These are phyloP conservation scores for Heliocidaris tuberculata DNA, from an alignment of 35 echinoderm and acorn worm species.

Conservation along the genomic window DNA sequence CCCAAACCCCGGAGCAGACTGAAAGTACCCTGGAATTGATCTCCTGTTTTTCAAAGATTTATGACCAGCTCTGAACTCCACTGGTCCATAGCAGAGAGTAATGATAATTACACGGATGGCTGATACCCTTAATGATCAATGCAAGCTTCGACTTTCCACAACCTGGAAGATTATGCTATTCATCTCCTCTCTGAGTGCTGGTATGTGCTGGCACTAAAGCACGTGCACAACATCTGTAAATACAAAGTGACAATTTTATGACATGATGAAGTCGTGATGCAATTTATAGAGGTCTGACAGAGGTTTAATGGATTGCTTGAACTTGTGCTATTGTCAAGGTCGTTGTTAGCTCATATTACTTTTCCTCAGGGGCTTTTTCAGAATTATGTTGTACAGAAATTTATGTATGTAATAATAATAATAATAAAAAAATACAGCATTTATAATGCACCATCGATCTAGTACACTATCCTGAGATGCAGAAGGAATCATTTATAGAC, in stretches of 20 bases:
- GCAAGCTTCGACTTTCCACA: background rate
- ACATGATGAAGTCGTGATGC: background rate
- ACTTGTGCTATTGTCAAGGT: background rate
- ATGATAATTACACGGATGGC: background rate
- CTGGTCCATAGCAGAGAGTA: background rate
- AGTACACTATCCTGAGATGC: too few relatives aligned
- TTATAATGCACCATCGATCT: too few relatives aligned
- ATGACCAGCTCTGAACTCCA: background rate
- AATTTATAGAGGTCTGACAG: conserved; percentile 11
- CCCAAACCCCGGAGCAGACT: background rate
- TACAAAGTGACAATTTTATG: conserved; percentile 3
- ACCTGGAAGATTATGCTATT: background rate
- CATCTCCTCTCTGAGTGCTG: background rate
- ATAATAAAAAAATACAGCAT: too few relatives aligned
- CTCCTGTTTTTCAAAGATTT: background rate
- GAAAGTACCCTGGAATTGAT: background rate
- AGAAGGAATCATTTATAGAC: too few relatives aligned
- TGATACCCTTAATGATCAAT: background rate
- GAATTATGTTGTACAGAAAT: background rate
- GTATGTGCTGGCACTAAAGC: background rate
- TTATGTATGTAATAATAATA: too few relatives aligned
- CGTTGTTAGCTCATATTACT: background rate
- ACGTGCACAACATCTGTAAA: background rate
- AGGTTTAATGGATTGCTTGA: background rate
- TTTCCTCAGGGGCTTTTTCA: background rate